A percentile compares a stretch with the other conserved stretches of the same genome.
Evolutionary conservation across 2,888 invertebrate genomes (phyloP).

Genomic region (Steromphala cineraria): DNA sequence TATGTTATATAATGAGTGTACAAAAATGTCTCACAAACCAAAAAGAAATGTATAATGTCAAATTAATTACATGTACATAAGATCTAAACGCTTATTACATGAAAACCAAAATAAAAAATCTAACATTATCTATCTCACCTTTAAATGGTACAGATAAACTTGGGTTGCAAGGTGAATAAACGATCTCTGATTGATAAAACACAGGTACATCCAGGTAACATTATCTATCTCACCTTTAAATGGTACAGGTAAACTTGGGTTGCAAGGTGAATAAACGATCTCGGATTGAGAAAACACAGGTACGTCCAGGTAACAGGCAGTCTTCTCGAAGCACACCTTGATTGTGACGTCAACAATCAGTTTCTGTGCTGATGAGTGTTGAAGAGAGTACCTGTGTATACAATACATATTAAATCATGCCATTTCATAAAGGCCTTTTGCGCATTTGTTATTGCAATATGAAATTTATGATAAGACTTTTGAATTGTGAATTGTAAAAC

Average conservation of each 20-base stretch:
- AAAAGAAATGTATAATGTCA: no score
- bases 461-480: no score
- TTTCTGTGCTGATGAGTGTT: neutral
- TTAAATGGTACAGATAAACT: constrained; percentile 6
- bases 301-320: constrained; percentile 32
- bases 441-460: no score
- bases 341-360: neutral
- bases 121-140: neutral
- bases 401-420: no score
- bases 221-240: neutral
- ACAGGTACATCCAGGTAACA: constrained; percentile 36
- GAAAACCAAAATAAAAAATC: no score
- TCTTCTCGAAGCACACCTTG: constrained; percentile 24
- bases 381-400: neutral
- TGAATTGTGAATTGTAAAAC: no score
- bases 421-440: neutral
- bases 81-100: no score
- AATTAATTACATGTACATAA: no score
- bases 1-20: no score
- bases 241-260: constrained; percentile 14
- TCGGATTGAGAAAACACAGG: constrained; percentile 36
- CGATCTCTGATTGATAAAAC: constrained; percentile 35
- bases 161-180: constrained; percentile 34
- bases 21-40: no score
- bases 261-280: constrained; percentile 36